These are phyloP conservation scores for Malurus cyaneus DNA, from an alignment of 2,113 vertebrate species.

Conservation along the genomic window DNA sequence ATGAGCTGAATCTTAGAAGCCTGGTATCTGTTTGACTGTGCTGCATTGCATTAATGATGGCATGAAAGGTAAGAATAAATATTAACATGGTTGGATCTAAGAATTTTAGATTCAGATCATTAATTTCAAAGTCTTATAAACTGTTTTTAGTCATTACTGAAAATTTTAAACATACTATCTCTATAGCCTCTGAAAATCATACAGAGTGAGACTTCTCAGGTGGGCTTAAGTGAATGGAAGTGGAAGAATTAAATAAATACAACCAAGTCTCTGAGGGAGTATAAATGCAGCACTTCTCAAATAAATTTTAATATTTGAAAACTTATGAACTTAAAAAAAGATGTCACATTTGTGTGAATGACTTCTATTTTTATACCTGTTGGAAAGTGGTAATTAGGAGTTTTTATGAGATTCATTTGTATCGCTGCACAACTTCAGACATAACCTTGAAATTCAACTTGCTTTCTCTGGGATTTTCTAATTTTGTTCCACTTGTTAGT, in stretches of 20 bases:
- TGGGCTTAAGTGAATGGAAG: not conserved
- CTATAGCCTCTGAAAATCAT: not conserved
- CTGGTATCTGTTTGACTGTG: not conserved
- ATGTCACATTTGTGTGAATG: not conserved
- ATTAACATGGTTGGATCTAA: not conserved
- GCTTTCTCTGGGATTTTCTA: not conserved
- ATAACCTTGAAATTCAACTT: not conserved
- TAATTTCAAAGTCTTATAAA: slow-evolving; percentile 10
- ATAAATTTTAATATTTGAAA: not conserved
- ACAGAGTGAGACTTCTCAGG: not conserved
- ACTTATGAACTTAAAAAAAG: not conserved
- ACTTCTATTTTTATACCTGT: not conserved
- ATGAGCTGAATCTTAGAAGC: not conserved
- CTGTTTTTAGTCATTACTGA: not conserved
- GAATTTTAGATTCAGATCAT: slow-evolving; percentile 11
- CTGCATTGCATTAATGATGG: not conserved
- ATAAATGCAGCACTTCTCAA: not conserved
- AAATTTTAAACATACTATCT: not conserved
- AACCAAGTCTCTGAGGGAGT: not conserved
- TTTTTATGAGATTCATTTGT: not conserved
- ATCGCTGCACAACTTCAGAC: not conserved
- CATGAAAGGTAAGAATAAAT: slow-evolving; percentile 38
- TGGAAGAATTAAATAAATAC: not conserved
- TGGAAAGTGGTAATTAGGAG: not conserved
- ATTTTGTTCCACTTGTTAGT: not conserved